Evolutionary conservation across 2,113 vertebrate species (phyloP), one percentile per base, ranked within the genome.

Genomic region (Podiceps cristatus): DNA sequence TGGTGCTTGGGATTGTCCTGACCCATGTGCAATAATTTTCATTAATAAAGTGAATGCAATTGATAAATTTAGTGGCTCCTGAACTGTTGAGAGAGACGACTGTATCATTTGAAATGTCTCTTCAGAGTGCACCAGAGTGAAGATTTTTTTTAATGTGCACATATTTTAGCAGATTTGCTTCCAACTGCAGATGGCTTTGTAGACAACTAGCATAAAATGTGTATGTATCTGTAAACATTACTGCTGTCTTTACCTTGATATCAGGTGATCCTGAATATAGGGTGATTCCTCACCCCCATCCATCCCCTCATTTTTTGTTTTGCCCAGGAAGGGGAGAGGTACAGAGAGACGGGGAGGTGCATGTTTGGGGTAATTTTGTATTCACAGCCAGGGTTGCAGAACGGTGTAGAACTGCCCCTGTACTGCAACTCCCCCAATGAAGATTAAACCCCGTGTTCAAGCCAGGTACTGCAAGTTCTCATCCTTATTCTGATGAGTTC

Each of bases 401-500:
- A 9, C 55, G 53, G 3, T 5, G 1, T 45, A 9, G 33, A 37
- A 15, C 23, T 59, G 15, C 29, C 45, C 15, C 66, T 13, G 4
- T 14, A 19, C 44, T 3, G 10, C 44, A 64, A 0, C 16, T 73
- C 37, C 11, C 16, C 27, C 35, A 0, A 2, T 2, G 8, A 18
- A 44, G 27, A 7, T 75, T 14, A 2, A 64, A 45, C 18, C 42
- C 59, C 14, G 0, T 6, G 5, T 33, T 44, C 25, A 50, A 81
- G 53, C 18, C 58, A 27, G 24, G 10, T 22, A 1, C 10, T 72
- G 16, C 13, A 44, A n/a, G 16, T 72, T 47, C 11, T 72, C 50
- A 16, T 42, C 58, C 37, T 93, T n/a, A 5, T 24, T 25, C 50
- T 47, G 78, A 33, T 20, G 71, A 53, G 11, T 25, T n/a, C 19